phyloP scores from a whole-genome alignment of 2,797 vertebrate genomes.

The Danionella dracula region DNA sequence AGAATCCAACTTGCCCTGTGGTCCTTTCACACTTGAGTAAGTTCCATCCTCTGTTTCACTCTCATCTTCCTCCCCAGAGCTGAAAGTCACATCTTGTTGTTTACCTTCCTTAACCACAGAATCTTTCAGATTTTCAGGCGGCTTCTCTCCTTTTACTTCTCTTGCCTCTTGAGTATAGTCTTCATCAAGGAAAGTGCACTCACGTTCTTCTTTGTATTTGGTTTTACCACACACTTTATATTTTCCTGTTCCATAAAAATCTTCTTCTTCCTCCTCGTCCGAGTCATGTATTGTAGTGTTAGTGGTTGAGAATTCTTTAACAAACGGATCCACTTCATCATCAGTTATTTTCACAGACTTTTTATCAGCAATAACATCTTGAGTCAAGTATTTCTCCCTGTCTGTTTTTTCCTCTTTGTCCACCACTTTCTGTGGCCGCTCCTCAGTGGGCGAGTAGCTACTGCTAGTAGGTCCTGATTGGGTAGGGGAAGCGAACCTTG shows the following conservation, averaged over 20 bases:
- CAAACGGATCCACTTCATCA: slow-evolving; percentile 40
- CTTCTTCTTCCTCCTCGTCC: slow-evolving; percentile 64
- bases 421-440: slow-evolving; percentile 73
- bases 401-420: slow-evolving; percentile 54
- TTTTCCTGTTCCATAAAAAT: slow-evolving; percentile 55
- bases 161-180: slow-evolving; percentile 67
- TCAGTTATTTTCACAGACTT: slow-evolving; percentile 35
- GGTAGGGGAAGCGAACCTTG: slow-evolving; percentile 90
- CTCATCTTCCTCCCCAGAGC: slow-evolving; percentile 61
- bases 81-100: slow-evolving; percentile 48
- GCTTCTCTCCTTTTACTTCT: slow-evolving; percentile 50
- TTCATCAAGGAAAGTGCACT: slow-evolving; percentile 89
- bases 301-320: slow-evolving; percentile 49
- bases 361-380: slow-evolving; percentile 41
- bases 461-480: slow-evolving; percentile 89
- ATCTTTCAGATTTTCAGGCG: slow-evolving; percentile 35
- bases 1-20: slow-evolving; percentile 48
- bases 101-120: slow-evolving; percentile 46
- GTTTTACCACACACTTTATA: slow-evolving; percentile 65
- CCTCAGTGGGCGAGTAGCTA: slow-evolving; percentile 89
- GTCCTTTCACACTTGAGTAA: slow-evolving; percentile 42
- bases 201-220: slow-evolving; percentile 82
- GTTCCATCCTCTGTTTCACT: slow-evolving; percentile 55
- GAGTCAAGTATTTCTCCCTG: slow-evolving; percentile 46
- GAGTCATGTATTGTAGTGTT: slow-evolving; percentile 57